Conservation (phyloP, 2,888 invertebrate genomes). For the Spatulosminthurus flaviceps region DNA sequence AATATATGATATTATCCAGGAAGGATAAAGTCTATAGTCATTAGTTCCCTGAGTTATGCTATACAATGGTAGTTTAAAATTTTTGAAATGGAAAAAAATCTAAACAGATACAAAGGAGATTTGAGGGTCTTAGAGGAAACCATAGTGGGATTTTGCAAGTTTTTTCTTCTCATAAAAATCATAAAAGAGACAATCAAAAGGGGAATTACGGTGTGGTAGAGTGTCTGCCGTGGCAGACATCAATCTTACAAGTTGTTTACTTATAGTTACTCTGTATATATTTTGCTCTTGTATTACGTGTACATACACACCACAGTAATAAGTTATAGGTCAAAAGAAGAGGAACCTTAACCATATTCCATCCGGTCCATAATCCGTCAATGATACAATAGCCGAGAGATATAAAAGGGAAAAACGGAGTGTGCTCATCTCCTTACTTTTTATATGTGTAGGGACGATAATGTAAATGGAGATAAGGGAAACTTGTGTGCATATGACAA, state of each 20-base stretch:
- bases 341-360: not conserved
- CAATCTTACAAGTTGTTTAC: not conserved
- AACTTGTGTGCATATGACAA: not conserved
- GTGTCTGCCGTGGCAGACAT: constrained; percentile 4
- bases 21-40: too few relatives aligned
- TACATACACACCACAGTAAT: not conserved
- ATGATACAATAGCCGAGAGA: not conserved
- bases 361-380: not conserved
- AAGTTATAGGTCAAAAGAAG: not conserved
- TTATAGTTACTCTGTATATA: too few relatives aligned
- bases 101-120: not conserved
- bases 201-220: not conserved
- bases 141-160: not conserved
- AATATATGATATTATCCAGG: too few relatives aligned
- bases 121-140: not conserved
- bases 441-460: too few relatives aligned
- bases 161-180: constrained; percentile 14
- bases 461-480: not conserved
- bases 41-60: not conserved
- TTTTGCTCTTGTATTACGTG: too few relatives aligned
- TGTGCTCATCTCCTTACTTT: too few relatives aligned
- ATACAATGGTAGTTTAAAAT: not conserved
- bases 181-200: constrained; percentile 1
- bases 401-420: not conserved
- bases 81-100: not conserved